phyloP scores from a whole-genome alignment of 2,113 vertebrate species.

The Aldabrachelys gigantea region DNA sequence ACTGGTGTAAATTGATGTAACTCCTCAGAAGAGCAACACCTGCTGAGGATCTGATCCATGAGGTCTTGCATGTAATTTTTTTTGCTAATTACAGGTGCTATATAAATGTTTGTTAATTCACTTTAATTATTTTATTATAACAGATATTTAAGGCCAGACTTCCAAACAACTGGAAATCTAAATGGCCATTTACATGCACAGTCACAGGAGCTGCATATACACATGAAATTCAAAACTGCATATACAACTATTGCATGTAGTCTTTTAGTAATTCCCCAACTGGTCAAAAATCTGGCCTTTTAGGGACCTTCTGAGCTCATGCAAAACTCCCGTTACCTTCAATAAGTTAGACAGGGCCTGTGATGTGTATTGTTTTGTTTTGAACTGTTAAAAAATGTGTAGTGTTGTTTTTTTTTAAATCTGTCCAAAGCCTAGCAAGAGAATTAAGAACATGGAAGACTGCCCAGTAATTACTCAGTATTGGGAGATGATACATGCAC shows the following conservation, averaged over 20 bases:
- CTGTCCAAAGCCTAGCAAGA: not conserved
- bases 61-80: not conserved
- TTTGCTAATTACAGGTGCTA: constrained; percentile 16
- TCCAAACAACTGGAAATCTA: not conserved
- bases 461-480: constrained; percentile 20
- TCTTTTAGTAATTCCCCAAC: not conserved
- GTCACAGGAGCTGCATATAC: not conserved
- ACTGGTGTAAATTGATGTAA: not conserved
- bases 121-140: constrained; percentile 14
- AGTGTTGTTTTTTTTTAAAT: no score
- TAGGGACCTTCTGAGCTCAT: not conserved
- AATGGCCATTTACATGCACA: not conserved
- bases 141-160: not conserved
- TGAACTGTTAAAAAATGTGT: constrained; percentile 11
- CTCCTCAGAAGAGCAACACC: not conserved
- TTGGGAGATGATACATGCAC: not conserved
- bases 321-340: not conserved
- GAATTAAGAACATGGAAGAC: not conserved
- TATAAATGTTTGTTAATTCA: not conserved
- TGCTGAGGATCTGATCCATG: not conserved
- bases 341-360: not conserved
- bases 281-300: not conserved
- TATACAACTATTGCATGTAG: not conserved
- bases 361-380: not conserved
- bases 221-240: not conserved